phyloP scores from a whole-genome alignment of 2,888 invertebrate genomes.

The Xanthia icteritia region DNA sequence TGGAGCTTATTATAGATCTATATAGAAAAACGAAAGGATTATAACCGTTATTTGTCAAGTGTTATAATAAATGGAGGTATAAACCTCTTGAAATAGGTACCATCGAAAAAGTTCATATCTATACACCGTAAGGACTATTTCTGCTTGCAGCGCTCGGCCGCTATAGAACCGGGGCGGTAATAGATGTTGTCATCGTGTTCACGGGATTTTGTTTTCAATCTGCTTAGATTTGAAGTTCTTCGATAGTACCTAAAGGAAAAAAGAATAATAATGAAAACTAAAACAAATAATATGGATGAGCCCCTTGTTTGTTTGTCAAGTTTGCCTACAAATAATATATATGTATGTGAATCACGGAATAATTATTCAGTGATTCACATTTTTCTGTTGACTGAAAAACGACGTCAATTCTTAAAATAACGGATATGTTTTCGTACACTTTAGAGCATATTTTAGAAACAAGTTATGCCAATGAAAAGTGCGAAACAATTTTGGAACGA shows the following conservation, averaged over 20 bases:
- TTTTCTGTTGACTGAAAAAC: conserved; percentile 7
- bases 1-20: too few relatives aligned
- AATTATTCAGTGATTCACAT: background rate
- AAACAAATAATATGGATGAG: background rate
- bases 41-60: too few relatives aligned
- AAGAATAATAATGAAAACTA: background rate
- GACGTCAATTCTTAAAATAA: conserved; percentile 1
- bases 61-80: too few relatives aligned
- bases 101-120: too few relatives aligned
- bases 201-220: too few relatives aligned
- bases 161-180: too few relatives aligned
- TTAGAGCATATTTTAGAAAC: background rate
- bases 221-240: too few relatives aligned
- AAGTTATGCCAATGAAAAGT: background rate
- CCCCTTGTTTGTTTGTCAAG: background rate
- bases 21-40: too few relatives aligned
- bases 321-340: too few relatives aligned
- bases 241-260: background rate
- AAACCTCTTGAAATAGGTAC: background rate
- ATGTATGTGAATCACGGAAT: conserved; percentile 26
- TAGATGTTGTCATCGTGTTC: too few relatives aligned
- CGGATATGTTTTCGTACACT: background rate
- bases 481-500: background rate
- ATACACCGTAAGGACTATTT: too few relatives aligned
- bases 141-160: too few relatives aligned